phyloP scores from a whole-genome alignment of 2,113 vertebrate species.

The Cryptotis parvus region DNA sequence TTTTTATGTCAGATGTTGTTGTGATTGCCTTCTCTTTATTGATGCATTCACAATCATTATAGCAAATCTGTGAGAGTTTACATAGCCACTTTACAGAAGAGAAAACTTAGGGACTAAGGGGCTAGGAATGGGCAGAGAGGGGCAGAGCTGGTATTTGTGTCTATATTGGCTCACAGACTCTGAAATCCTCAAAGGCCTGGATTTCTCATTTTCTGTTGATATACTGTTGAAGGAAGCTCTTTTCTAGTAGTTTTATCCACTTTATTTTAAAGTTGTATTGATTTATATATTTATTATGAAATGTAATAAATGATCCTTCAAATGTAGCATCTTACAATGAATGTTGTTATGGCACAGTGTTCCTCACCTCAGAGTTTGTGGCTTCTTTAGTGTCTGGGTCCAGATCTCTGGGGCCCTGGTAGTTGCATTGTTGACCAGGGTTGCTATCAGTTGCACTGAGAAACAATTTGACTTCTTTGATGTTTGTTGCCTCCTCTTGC shows the following conservation, averaged over 20 bases:
- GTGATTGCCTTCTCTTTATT: neutral
- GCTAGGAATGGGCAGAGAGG: neutral
- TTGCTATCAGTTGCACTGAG: neutral
- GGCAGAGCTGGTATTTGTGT: neutral
- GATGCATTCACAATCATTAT: neutral
- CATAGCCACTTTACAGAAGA: neutral
- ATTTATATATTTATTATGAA: neutral
- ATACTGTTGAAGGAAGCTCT: neutral
- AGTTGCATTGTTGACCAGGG: neutral
- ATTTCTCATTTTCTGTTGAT: too few relatives aligned
- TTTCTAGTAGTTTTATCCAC: neutral
- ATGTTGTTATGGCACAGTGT: neutral
- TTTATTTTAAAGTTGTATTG: conserved; percentile 27
- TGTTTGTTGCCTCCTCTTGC: too few relatives aligned
- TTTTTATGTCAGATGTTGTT: neutral
- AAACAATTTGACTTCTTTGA: too few relatives aligned
- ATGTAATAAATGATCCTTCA: neutral
- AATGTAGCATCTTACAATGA: neutral
- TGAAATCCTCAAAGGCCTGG: neutral
- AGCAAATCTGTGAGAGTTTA: neutral
- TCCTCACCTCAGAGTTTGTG: neutral
- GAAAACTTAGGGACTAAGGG: neutral
- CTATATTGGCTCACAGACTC: neutral
- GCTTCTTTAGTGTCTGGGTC: neutral
- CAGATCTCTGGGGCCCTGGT: neutral